Evolutionary conservation across 2,888 invertebrate species (phyloP).

Genomic region (Dermolepida albohirtum): DNA sequence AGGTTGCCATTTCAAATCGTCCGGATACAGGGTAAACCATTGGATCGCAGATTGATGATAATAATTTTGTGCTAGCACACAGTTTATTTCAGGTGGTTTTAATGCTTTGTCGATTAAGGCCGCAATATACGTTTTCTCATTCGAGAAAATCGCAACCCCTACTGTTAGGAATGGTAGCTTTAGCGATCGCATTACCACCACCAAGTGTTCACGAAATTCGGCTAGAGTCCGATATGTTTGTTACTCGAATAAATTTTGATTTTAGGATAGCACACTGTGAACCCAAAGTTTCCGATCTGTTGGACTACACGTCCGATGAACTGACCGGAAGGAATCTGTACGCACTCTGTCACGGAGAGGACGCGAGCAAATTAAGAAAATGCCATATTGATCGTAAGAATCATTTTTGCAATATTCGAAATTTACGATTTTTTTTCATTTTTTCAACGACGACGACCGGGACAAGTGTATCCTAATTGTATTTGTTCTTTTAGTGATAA

Average conservation of each 20-base stretch:
- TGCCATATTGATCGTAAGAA: conserved; percentile 94
- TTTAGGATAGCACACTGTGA: conserved; percentile 98
- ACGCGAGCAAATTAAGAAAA: conserved; percentile 92
- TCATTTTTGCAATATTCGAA: conserved; percentile 12
- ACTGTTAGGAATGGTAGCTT: conserved; percentile 91
- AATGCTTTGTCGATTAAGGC: conserved; percentile 90
- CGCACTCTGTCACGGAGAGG: conserved; percentile 95
- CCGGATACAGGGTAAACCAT: conserved; percentile 89
- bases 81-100: conserved; percentile 84
- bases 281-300: conserved; percentile 92
- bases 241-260: conserved; percentile 94
- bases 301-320: conserved; percentile 95
- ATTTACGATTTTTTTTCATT: too few relatives aligned
- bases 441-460: too few relatives aligned
- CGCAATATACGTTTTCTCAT: conserved; percentile 93
- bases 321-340: conserved; percentile 94
- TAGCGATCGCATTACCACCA: conserved; percentile 96
- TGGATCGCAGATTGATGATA: not conserved
- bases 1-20: conserved; percentile 97
- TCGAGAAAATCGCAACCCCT: conserved; percentile 89
- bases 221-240: conserved; percentile 95
- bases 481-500: conserved; percentile 79
- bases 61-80: not conserved
- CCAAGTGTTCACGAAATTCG: conserved; percentile 97
- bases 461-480: not conserved